Evolutionary conservation across 2,797 vertebrate species (phyloP), one percentile per base, ranked within the genome.

Genomic region (Kryptopterus vitreolus): DNA sequence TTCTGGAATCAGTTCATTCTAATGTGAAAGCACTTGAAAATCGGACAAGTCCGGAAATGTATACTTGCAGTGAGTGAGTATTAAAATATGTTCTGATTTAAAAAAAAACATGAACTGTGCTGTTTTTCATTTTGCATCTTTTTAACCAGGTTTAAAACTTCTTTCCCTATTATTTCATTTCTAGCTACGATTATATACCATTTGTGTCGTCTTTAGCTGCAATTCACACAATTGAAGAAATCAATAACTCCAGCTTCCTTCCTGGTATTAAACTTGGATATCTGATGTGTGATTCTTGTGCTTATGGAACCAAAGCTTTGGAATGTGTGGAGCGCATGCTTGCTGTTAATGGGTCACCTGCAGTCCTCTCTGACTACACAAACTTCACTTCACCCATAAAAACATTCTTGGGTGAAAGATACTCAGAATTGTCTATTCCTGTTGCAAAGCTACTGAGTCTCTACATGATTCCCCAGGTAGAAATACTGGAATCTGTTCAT

Each of bases 231-330:
- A 90, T 91, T 2, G 89, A 91, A 55, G 15, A 29, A 16, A 83
- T 92, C 58, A 92, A 92, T 38, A 85, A 86, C 33, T 83, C 79
- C 2, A 78, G 71, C 18, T 81, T 92, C 55, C 87, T 92, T 16
- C 91, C 90, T 0, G 89, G 88, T 6, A 80, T 91, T 16, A 74
- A 3, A 26, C 85, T 92, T 13, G 90, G 89, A 76, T 90, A 90
- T 81, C 1, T 81, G 48, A 74, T 91, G 83, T 90, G 88, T 84
- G 89, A 91, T 84, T 87, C 89, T 0, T 91, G 88, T 78, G 61
- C 84, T 2, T 76, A 83, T 55, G 85, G 86, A 0, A 88, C 82
- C 77, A 90, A 88, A 81, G 86, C 91, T 0, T 11, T 90, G 75
- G 78, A 88, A 5, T 85, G 76, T 24, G 80, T 87, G 57, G 69